A percentile compares a stretch with the other conserved stretches of the same genome.
Evolutionary conservation across 2,113 vertebrate genomes (phyloP).

Genomic region (Hyperoodon ampullatus): DNA sequence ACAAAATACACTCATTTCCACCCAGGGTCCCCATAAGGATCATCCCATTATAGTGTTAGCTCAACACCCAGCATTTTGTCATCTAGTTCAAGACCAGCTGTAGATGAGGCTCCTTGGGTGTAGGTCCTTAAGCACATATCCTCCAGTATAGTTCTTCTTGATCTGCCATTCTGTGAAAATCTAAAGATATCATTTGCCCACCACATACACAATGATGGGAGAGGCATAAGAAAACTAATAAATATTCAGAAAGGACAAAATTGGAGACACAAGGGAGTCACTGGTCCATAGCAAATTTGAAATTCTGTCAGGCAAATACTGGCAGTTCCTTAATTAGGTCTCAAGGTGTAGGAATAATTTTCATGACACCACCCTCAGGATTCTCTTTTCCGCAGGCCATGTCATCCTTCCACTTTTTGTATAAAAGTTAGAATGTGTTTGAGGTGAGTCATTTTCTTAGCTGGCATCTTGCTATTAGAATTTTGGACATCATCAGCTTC

Average conservation of each 20-base stretch:
- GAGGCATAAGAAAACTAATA: not conserved
- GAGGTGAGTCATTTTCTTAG: not conserved
- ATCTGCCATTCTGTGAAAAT: not conserved
- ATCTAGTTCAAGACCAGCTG: not conserved
- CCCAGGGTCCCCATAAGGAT: not conserved
- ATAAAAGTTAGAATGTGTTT: not conserved
- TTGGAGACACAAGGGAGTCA: not conserved
- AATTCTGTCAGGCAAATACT: not conserved
- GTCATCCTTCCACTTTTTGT: not conserved
- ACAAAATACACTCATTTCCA: rapidly evolving
- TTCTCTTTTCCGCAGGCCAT: not conserved
- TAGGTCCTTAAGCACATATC: not conserved
- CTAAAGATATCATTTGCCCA: not conserved
- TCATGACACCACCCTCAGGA: not conserved
- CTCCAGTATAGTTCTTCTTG: not conserved
- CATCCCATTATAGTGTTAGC: not conserved
- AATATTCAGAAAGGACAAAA: not conserved
- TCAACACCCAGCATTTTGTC: not conserved
- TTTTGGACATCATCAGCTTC: not conserved
- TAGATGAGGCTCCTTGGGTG: not conserved
- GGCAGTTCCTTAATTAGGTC: not conserved
- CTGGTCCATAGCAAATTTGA: not conserved
- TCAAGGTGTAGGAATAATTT: not conserved
- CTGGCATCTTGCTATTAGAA: not conserved
- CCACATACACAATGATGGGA: not conserved